Base-by-base conservation (phyloP, 2,797 vertebrate genomes). In the Cyprinella venusta region DNA sequence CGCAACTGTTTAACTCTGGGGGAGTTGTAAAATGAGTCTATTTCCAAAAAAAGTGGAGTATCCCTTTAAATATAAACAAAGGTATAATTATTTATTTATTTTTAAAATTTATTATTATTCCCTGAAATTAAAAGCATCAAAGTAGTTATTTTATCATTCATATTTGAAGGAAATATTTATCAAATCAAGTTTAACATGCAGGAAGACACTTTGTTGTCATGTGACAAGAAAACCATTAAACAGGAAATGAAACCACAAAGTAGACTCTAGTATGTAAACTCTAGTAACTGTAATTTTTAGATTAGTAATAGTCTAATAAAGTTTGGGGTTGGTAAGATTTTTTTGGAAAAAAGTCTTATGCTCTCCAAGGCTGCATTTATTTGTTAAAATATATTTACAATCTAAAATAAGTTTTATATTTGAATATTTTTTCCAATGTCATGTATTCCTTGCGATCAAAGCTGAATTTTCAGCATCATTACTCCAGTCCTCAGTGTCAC, bases 201-300 rank as follows among this genome's bases (percentile, higher is more conserved):
- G 21, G 71, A 38, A 56, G 4, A 33, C 21, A 40, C 54, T 75
- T 59, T 76, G 12, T 56, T n/a, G 72, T 40, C 72, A 76, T 40
- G 52, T 75, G 72, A 75, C 21, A 24, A 56, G 33, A 56, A 75
- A 75, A 75, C 21, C 52, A 75, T 8, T 8, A 24, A 75, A 72
- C 26, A 52, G 59, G 59, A 26, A 61, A 61, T 26, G 6, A 63
- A 16, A 63, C 59, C 13, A 63, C 24, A 30, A 7, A 63, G 24
- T 30, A 15, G 59, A 63, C 5, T 6, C 56, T 33, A 33, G 30
- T 33, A 13, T 59, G 56, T 24, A 12, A 26, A 61, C 56, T 26
- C n/a, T 26, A 5, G 8, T 56, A 54, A 52, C 50, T 52, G 18
- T 52, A 1, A 10, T 24, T n/a, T 59, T 59, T 59, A 59, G 54